Evolutionary conservation across 2,797 vertebrate genomes (phyloP).

Genomic region (Chaetophractus vellerosus): DNA sequence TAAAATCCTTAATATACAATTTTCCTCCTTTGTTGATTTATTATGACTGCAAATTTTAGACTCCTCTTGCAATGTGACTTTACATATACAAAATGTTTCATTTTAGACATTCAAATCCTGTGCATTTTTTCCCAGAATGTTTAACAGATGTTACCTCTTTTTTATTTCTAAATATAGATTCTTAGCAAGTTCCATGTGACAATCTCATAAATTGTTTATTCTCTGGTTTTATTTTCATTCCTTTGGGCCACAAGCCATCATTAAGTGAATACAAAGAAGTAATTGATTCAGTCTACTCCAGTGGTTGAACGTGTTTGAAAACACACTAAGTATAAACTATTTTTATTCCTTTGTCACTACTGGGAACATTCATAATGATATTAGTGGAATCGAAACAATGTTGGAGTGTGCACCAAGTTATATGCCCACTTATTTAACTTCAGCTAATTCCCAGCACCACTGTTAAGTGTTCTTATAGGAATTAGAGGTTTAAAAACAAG

Average conservation of each 20-base stretch:
- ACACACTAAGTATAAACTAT: slow-evolving; percentile 51
- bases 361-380: slow-evolving; percentile 5
- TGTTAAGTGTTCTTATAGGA: background rate
- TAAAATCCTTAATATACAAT: background rate
- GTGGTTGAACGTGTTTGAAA: slow-evolving; percentile 53
- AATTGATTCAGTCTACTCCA: slow-evolving; percentile 49
- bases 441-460: background rate
- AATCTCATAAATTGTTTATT: slow-evolving; percentile 2
- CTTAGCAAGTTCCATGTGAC: background rate
- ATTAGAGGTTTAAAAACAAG: slow-evolving; percentile 32
- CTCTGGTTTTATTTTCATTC: slow-evolving; percentile 52
- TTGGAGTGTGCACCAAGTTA: background rate
- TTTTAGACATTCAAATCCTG: slow-evolving; percentile 41
- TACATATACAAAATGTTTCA: background rate
- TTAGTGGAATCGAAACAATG: slow-evolving; percentile 6
- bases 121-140: slow-evolving; percentile 37
- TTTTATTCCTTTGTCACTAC: slow-evolving; percentile 47
- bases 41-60: background rate
- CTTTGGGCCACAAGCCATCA: background rate
- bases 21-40: background rate
- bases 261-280: slow-evolving; percentile 38
- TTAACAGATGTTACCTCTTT: background rate
- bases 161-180: background rate
- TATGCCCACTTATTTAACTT: background rate
- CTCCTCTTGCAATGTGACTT: background rate